Percentiles rank a stretch among this genome's conserved stretches.
Conservation (phyloP, 2,113 vertebrate genomes). For the Diphyllodes magnificus region DNA sequence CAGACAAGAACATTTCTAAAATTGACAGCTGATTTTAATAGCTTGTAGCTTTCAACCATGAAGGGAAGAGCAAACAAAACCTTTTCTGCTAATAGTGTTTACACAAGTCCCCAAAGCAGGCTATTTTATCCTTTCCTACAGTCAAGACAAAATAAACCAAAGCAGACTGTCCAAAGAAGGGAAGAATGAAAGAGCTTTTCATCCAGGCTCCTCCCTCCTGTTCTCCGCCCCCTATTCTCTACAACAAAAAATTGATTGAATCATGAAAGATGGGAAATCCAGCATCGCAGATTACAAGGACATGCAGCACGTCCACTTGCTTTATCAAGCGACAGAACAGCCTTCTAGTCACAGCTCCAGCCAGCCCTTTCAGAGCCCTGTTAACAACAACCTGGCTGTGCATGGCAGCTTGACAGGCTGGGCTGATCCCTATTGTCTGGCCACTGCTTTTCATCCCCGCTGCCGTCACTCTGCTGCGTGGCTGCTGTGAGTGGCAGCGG, state of each 20-base stretch:
- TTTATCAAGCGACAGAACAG: background rate
- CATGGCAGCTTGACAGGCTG: background rate
- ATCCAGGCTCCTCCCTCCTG: background rate
- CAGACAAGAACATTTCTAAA: background rate
- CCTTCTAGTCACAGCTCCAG: background rate
- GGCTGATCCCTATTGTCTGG: background rate
- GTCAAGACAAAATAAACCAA: conserved; percentile 8
- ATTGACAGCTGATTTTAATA: background rate
- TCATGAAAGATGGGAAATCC: background rate
- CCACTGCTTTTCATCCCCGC: background rate
- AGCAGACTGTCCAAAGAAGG: background rate
- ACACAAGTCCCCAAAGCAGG: background rate
- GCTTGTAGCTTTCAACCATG: background rate
- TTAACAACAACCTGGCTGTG: background rate
- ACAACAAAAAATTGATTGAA: background rate
- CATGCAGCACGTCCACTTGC: background rate
- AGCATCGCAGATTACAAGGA: background rate
- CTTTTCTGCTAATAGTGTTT: background rate
- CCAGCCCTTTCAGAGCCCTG: background rate
- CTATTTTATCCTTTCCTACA: background rate
- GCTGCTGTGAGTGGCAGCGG: background rate
- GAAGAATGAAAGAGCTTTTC: background rate
- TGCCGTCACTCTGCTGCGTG: background rate
- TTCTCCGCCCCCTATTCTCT: background rate
- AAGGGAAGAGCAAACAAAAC: background rate